Percentiles rank a stretch among this genome's conserved stretches.
phyloP scores from a whole-genome alignment of 2,797 vertebrate species.

The Bradypus variegatus region DNA sequence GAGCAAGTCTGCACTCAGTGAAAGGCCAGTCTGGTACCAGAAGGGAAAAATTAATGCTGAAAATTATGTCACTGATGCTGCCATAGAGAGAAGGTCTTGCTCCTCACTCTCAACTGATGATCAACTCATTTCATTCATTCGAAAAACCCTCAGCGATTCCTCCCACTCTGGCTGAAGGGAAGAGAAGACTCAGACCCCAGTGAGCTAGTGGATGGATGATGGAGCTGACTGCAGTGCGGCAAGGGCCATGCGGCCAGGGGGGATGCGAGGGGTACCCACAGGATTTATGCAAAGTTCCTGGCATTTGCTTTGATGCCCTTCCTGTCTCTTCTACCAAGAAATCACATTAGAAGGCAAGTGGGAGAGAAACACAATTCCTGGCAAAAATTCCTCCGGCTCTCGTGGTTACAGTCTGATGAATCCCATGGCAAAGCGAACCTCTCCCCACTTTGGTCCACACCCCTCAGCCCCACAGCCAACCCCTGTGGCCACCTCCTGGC shows the following conservation, averaged over 20 bases:
- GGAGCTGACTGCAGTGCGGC: background rate
- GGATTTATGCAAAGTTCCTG: background rate
- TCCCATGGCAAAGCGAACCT: background rate
- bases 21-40: background rate
- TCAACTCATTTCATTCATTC: background rate
- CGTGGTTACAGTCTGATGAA: background rate
- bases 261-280: fast-evolving
- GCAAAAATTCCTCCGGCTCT: background rate
- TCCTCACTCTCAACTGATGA: background rate
- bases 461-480: background rate
- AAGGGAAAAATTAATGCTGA: background rate
- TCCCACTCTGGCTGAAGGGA: background rate
- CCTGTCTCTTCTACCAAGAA: background rate
- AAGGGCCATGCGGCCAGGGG: background rate
- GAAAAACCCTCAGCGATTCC: background rate
- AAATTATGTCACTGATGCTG: background rate
- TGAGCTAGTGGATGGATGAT: background rate
- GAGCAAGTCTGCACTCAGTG: background rate
- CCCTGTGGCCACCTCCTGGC: no score
- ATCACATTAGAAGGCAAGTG: background rate
- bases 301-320: background rate
- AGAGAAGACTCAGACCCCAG: background rate
- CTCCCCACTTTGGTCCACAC: fast-evolving
- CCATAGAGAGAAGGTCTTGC: fast-evolving
- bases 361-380: background rate